Evolutionary conservation across 64 coral and sea anemone species (phyloP).

Genomic region (Hydrozoanthus tunicans): DNA sequence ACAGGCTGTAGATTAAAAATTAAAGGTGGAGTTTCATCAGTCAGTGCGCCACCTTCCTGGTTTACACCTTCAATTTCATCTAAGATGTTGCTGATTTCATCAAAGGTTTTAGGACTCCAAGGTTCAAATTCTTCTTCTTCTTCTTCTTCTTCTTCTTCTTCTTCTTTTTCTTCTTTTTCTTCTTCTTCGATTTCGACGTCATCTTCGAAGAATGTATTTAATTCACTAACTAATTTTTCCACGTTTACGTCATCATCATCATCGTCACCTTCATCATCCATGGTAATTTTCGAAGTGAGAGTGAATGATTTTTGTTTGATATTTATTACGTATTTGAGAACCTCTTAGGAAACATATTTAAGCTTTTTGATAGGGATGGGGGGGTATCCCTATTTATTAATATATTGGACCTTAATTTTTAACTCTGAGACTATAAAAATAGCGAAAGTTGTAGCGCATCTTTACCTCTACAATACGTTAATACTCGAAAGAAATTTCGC

Average conservation of each 20-base stretch:
- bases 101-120: conserved; percentile 21
- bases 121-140: too few relatives aligned
- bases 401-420: conserved; percentile 9
- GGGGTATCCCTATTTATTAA: conserved; percentile 1
- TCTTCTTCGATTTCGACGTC: neutral
- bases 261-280: conserved; percentile 10
- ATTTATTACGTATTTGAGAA: conserved; percentile 18
- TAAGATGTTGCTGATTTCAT: neutral
- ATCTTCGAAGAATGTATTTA: neutral
- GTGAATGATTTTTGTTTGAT: conserved; percentile 29
- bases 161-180: conserved; percentile 28
- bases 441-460: conserved; percentile 11
- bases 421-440: conserved; percentile 6
- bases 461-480: neutral
- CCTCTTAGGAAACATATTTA: neutral
- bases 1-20: neutral
- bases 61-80: neutral
- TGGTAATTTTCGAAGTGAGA: conserved; percentile 29
- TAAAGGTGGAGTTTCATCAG: conserved; percentile 43
- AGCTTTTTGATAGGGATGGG: neutral
- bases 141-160: neutral
- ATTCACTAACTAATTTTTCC: conserved; percentile 24
- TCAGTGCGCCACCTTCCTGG: conserved; percentile 15
- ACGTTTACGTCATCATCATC: conserved; percentile 31
- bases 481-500: conserved; percentile 3